phyloP scores from a whole-genome alignment of 2,888 invertebrate species.

The Ischnus inquisitorius region DNA sequence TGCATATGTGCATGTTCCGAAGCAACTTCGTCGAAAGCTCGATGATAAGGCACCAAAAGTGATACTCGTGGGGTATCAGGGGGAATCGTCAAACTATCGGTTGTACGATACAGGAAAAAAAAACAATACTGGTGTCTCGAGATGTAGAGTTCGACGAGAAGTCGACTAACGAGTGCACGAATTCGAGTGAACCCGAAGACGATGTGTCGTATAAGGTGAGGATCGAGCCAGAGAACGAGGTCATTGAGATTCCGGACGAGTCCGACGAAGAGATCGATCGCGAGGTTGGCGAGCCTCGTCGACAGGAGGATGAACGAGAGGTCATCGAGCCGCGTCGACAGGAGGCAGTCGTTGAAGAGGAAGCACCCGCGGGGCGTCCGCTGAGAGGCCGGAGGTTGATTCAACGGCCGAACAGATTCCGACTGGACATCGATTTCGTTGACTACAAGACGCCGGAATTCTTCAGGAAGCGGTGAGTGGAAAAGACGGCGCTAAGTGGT shows the following conservation, averaged over 20 bases:
- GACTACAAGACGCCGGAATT: conserved; percentile 31
- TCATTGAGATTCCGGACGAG: conserved; percentile 32
- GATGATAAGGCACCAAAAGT: conserved; percentile 56
- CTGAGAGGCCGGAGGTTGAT: conserved; percentile 30
- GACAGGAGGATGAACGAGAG: not conserved
- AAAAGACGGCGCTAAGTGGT: conserved; percentile 39
- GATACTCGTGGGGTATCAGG: conserved; percentile 62
- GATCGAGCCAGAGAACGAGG: conserved; percentile 4
- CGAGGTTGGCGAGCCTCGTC: not conserved
- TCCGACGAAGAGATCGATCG: conserved; percentile 9
- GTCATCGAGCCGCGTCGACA: not conserved
- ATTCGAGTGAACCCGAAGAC: conserved; percentile 18
- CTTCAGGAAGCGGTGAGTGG: conserved; percentile 36
- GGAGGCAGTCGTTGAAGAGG: conserved; percentile 5
- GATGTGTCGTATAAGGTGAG: not conserved
- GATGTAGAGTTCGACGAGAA: conserved; percentile 51
- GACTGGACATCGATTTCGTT: conserved; percentile 25
- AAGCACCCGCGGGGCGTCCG: conserved; percentile 22
- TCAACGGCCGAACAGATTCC: not conserved
- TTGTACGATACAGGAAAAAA: conserved; percentile 57
- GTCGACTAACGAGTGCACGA: conserved; percentile 4
- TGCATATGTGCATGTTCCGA: conserved; percentile 35
- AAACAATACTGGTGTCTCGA: conserved; percentile 50
- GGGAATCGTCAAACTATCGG: conserved; percentile 62
- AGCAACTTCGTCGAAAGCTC: conserved; percentile 49